phyloP scores from a whole-genome alignment of 2,113 vertebrate genomes.

The Anhinga anhinga region DNA sequence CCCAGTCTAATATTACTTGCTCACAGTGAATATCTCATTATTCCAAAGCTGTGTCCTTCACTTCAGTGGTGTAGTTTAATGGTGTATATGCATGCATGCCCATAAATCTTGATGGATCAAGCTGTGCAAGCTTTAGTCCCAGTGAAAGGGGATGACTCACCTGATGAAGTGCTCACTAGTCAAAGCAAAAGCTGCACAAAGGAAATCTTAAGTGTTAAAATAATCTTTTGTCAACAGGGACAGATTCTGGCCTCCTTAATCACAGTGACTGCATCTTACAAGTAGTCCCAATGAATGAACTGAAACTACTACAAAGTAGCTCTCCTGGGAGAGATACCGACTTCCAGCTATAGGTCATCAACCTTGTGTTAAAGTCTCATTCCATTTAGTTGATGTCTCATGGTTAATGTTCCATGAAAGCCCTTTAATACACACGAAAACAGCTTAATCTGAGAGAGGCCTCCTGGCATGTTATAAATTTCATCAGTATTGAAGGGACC shows the following conservation, averaged over 20 bases:
- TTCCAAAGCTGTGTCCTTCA: conserved; percentile 7
- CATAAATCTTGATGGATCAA: conserved; percentile 34
- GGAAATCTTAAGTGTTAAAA: background rate
- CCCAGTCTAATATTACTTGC: background rate
- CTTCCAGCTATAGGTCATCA: conserved; percentile 30
- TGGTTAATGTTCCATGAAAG: background rate
- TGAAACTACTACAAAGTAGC: background rate
- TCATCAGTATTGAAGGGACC: background rate
- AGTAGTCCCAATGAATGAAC: background rate
- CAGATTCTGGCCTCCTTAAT: conserved; percentile 19
- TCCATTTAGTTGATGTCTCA: background rate
- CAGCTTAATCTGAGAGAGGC: background rate
- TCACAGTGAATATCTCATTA: background rate
- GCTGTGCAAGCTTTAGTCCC: conserved; percentile 40
- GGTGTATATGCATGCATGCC: background rate
- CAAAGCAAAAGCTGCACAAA: conserved; percentile 21
- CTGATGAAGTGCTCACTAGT: conserved; percentile 37
- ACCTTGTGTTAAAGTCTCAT: conserved; percentile 26
- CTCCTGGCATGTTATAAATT: conserved; percentile 1
- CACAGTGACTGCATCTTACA: background rate
- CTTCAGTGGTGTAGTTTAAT: background rate
- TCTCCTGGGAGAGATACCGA: background rate
- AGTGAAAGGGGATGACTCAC: conserved; percentile 38
- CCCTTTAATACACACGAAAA: conserved; percentile 38
- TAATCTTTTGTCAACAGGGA: conserved; percentile 23